Base-by-base conservation (phyloP, 2,888 invertebrate genomes). In the Lasiommata megera region DNA sequence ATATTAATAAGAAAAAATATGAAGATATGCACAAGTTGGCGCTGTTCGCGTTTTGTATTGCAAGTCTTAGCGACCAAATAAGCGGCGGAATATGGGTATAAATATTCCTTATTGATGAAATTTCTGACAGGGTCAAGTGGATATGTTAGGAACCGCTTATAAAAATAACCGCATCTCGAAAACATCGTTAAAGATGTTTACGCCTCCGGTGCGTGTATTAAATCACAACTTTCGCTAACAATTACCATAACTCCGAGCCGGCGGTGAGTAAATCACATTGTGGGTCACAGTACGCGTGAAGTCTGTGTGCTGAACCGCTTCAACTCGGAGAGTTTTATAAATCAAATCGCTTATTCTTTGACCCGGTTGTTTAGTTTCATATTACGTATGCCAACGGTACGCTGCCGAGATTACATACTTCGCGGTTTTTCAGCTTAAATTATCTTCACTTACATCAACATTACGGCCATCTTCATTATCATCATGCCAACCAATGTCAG, bases 201-300 rank as follows among this genome's bases (percentile, higher is more conserved):
- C 65, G 58, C 65, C 58, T 66, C 66, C 70, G 54, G 38, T 44
- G 51, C 57, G 69, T 60, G 52, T 36, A 38, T 54, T 76, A 74
- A 79, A 78, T 80, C 78, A 80, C 72, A 79, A 80, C 74, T 80
- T 80, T 77, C 74, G 74, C 70, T 38, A 63, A 70, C 72, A 70
- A 76, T 81, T 79, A 76, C 69, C 79, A 76, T 81, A 80, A 79
- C 79, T 79, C 41, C 51, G 50, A 54, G 34, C n/a, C 54, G 51
- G 47, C 40, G 62, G 67, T 17, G 40, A 54, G 51, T 50, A 59
- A 56, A 62, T 62, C 59, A 59, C 34, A 54, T 38, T 38, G 50
- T 28, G 54, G 61, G 53, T 56, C 53, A 56, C 55, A 43, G 16
- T 47, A 66, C 43, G 34, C 14, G 11, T 47, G 38, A 31, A 53